Evolutionary conservation across 2,888 invertebrate genomes (phyloP).

Genomic region (Rhagium mordax): DNA sequence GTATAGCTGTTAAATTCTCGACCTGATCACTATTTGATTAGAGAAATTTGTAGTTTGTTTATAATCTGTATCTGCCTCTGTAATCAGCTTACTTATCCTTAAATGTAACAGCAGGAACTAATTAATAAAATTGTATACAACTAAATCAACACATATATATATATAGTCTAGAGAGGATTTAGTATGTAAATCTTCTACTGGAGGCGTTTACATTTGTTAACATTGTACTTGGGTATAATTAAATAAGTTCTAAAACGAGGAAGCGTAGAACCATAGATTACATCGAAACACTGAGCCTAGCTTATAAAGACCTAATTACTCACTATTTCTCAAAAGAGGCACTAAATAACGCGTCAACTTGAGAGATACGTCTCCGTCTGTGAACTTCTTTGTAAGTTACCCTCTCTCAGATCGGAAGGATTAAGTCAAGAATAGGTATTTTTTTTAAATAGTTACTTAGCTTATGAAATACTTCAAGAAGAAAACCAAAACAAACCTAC

Average conservation of each 20-base stretch:
- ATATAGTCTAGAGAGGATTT: not conserved
- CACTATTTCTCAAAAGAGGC: not conserved
- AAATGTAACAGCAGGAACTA: not conserved
- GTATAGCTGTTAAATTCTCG: too few species aligned
- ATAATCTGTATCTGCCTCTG: too few species aligned
- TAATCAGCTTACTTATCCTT: not conserved
- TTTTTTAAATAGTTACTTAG: too few species aligned
- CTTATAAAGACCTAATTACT: not conserved
- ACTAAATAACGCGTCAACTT: not conserved
- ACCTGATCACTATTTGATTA: too few species aligned
- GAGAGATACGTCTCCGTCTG: not conserved
- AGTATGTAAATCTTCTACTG: not conserved
- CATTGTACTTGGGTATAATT: not conserved
- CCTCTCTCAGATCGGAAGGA: not conserved
- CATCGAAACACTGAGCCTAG: not conserved
- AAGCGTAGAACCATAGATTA: not conserved
- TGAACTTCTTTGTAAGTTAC: not conserved
- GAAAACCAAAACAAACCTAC: too few species aligned
- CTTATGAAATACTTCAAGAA: too few species aligned
- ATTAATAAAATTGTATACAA: not conserved
- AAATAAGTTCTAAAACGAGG: not conserved
- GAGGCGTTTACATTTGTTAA: not conserved
- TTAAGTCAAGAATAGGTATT: not conserved
- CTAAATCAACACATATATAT: not conserved
- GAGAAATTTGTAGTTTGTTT: too few species aligned